These are phyloP conservation scores for Drosophila rhopaloa DNA, from an alignment of 1,140 invertebrate genomes.

Conservation along the genomic window DNA sequence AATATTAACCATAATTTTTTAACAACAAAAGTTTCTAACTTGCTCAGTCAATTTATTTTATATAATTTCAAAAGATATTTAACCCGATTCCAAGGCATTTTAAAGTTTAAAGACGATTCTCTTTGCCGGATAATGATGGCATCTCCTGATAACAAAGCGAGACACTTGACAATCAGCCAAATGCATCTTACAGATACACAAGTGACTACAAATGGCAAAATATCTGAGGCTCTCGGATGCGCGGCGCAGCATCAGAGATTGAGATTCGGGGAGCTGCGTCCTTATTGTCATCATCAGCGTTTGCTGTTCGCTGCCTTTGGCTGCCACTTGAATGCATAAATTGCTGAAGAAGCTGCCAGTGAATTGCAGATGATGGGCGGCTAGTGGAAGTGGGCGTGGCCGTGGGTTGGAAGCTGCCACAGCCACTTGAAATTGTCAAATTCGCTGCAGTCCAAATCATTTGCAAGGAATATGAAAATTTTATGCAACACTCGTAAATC, in stretches of 20 bases:
- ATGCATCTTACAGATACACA: slow-evolving; percentile 69
- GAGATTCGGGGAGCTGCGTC: slow-evolving; percentile 6
- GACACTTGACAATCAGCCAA: slow-evolving; percentile 72
- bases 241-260: slow-evolving; percentile 23
- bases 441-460: slow-evolving; percentile 72
- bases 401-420: slow-evolving; percentile 53
- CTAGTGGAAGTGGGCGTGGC: slow-evolving; percentile 14
- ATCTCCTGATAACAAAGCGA: slow-evolving; percentile 59
- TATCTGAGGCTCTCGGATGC: slow-evolving; percentile 39
- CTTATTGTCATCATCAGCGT: slow-evolving; percentile 55
- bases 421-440: slow-evolving; percentile 78
- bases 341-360: slow-evolving; percentile 63
- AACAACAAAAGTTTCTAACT: too few species aligned
- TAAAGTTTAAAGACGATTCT: slow-evolving; percentile 11
- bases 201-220: slow-evolving; percentile 55
- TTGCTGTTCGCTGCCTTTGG: slow-evolving; percentile 54
- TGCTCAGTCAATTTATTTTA: too few species aligned
- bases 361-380: slow-evolving; percentile 53
- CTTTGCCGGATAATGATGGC: slow-evolving; percentile 60
- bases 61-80: not conserved
- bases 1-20: too few species aligned
- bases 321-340: slow-evolving; percentile 81
- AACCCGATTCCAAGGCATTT: not conserved
- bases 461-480: slow-evolving; percentile 70
- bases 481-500: slow-evolving; percentile 40